Conservation (phyloP, 92 coral and sea anemone species). For the Porites evermanni region DNA sequence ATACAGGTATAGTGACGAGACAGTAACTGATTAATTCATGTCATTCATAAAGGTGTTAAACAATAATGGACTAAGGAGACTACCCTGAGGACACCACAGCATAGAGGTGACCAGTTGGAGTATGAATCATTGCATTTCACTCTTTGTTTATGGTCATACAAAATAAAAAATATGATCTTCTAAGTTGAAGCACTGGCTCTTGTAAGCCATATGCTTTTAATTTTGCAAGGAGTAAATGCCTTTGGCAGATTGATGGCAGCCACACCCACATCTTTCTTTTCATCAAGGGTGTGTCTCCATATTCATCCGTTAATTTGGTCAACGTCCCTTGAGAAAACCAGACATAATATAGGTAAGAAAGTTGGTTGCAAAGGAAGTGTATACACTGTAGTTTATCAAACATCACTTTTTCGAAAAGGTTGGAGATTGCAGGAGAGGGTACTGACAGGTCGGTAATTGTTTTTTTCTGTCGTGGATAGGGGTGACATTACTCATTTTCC, state of each 20-base stretch:
- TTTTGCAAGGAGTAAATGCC: background rate
- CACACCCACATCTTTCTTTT: slow-evolving; percentile 41
- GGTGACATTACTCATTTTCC: background rate
- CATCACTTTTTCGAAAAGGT: background rate
- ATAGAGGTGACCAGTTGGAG: slow-evolving; percentile 8
- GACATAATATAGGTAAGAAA: slow-evolving; percentile 44
- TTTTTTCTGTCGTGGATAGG: background rate
- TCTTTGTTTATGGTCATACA: slow-evolving; percentile 2
- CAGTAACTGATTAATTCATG: too few species aligned
- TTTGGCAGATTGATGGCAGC: slow-evolving; percentile 15
- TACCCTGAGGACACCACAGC: slow-evolving; percentile 29
- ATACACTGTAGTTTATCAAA: slow-evolving; percentile 29
- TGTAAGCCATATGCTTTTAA: background rate
- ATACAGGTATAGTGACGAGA: background rate
- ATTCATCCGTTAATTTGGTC: background rate
- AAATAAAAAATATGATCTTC: background rate
- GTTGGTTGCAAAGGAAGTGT: slow-evolving; percentile 25
- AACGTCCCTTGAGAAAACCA: slow-evolving; percentile 40
- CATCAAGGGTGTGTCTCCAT: slow-evolving; percentile 49
- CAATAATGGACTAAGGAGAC: slow-evolving; percentile 22
- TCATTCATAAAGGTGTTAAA: background rate
- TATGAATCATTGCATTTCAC: background rate
- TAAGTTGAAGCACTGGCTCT: background rate
- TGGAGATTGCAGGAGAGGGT: too few species aligned
- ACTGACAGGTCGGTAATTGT: too few species aligned